These are phyloP conservation scores for Dasypolia templi DNA, from an alignment of 2,888 invertebrate species.

Conservation along the genomic window DNA sequence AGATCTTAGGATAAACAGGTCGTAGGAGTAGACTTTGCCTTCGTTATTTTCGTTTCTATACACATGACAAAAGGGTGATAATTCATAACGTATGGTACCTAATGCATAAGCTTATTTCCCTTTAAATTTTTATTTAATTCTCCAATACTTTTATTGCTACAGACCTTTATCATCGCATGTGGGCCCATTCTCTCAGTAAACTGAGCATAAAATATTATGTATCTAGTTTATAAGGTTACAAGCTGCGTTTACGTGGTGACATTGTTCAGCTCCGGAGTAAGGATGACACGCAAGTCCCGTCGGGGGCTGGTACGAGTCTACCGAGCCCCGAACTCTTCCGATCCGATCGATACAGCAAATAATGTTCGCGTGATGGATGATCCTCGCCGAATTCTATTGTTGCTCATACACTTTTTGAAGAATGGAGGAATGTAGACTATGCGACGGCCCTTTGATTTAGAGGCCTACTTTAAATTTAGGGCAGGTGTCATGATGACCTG, in stretches of 20 bases:
- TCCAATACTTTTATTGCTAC: conserved; percentile 9
- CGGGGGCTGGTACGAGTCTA: conserved; percentile 77
- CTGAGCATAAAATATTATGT: conserved; percentile 55
- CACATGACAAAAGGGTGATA: background rate
- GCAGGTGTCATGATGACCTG: conserved; percentile 59
- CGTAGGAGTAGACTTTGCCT: background rate
- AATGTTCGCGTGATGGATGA: conserved; percentile 87
- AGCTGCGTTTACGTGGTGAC: conserved; percentile 61
- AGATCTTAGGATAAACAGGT: background rate
- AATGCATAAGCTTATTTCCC: background rate
- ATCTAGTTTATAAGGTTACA: conserved; percentile 63
- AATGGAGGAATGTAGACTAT: conserved; percentile 54
- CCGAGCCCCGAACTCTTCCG: conserved; percentile 61
- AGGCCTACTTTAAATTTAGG: conserved; percentile 59
- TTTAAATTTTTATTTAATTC: conserved; percentile 5
- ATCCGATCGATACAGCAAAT: conserved; percentile 86
- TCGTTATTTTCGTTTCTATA: background rate
- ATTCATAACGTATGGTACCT: background rate
- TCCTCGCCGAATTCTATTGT: conserved; percentile 75
- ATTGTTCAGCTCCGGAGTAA: conserved; percentile 64
- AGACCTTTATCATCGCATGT: conserved; percentile 46
- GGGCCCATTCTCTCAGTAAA: conserved; percentile 30
- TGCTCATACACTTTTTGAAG: conserved; percentile 68
- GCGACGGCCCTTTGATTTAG: conserved; percentile 62
- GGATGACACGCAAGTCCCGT: conserved; percentile 73